These are phyloP conservation scores for Limosa lapponica DNA, from an alignment of 2,797 vertebrate genomes.

Conservation along the genomic window DNA sequence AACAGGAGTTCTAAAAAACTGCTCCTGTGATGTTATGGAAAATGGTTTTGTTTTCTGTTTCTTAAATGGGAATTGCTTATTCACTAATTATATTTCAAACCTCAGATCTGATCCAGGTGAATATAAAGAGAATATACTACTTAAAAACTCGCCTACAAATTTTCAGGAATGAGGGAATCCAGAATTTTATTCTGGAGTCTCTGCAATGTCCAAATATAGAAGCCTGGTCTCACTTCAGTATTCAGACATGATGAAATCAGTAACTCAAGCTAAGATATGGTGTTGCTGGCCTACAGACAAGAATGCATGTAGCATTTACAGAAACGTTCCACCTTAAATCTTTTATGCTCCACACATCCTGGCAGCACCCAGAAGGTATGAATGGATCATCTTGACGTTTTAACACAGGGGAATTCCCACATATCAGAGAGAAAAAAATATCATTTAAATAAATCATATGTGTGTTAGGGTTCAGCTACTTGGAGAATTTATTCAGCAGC, in stretches of 20 bases:
- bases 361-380: not conserved
- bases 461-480: not conserved
- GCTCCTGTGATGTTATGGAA: not conserved
- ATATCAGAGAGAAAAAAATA: not conserved
- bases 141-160: not conserved
- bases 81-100: not conserved
- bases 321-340: not conserved
- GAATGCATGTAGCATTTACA: not conserved
- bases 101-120: constrained; percentile 13
- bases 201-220: not conserved
- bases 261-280: not conserved
- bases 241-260: not conserved
- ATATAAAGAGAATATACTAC: not conserved
- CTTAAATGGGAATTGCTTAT: not conserved
- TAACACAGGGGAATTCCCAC: not conserved
- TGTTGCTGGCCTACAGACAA: not conserved
- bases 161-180: constrained; percentile 7
- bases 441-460: not conserved
- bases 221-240: not conserved
- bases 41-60: not conserved
- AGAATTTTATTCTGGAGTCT: not conserved
- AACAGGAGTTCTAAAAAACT: not conserved
- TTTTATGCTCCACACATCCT: not conserved
- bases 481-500: not conserved
- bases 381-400: not conserved